phyloP scores from a whole-genome alignment of 1,140 invertebrate genomes.

The Geopemphigus sp. region DNA sequence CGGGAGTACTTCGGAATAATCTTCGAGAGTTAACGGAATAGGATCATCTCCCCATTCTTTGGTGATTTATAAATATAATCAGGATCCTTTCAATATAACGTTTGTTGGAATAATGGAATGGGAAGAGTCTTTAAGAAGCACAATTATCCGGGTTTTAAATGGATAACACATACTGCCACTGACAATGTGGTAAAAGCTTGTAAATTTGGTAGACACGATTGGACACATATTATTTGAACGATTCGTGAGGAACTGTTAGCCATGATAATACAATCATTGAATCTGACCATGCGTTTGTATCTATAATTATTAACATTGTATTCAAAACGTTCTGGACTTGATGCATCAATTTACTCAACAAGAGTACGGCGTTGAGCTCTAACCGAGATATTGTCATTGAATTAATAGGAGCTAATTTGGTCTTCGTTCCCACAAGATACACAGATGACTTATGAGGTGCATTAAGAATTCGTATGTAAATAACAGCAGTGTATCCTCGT shows the following conservation, averaged over 20 bases:
- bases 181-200: conserved; percentile 18
- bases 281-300: conserved; percentile 41
- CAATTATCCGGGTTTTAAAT: conserved; percentile 55
- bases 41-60: neutral
- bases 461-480: neutral
- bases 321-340: conserved; percentile 23
- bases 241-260: conserved; percentile 44
- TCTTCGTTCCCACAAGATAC: neutral
- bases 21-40: neutral
- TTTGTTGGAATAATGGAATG: neutral
- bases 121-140: conserved; percentile 52
- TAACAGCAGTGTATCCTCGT: neutral
- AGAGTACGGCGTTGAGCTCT: conserved; percentile 55
- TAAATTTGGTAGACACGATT: conserved; percentile 54
- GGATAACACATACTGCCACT: conserved; percentile 53
- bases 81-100: neutral
- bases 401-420: conserved; percentile 48
- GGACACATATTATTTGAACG: conserved; percentile 52
- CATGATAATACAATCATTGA: conserved; percentile 51
- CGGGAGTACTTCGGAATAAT: neutral
- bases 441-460: neutral
- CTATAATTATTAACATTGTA: neutral
- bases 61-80: neutral
- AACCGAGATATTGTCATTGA: conserved; percentile 54
- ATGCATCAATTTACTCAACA: conserved; percentile 52